Conservation (phyloP, 2,113 vertebrate species). For the Aptenodytes patagonicus region DNA sequence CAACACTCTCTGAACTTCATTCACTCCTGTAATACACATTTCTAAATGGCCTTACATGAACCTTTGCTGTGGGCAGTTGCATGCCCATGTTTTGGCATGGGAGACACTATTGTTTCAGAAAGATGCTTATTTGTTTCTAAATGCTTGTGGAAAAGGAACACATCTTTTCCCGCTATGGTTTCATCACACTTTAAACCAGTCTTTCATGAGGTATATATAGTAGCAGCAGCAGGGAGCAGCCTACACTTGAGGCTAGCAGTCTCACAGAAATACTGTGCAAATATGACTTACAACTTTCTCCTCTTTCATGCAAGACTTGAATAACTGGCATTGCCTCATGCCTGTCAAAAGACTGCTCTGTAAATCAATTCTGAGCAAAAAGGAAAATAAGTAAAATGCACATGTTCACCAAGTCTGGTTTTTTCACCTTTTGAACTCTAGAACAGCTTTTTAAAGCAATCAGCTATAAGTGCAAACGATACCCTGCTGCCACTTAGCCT, state of each 20-base stretch:
- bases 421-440: conserved; percentile 24
- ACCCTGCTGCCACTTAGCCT: neutral
- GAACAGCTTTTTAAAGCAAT: neutral
- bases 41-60: neutral
- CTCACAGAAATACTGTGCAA: conserved; percentile 22
- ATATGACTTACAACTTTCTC: neutral
- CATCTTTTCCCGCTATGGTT: neutral
- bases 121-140: neutral
- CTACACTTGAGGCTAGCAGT: conserved; percentile 38
- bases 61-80: neutral
- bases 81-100: neutral
- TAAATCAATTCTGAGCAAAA: conserved; percentile 10
- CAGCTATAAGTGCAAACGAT: neutral
- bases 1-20: neutral
- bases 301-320: neutral
- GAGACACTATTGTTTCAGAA: neutral
- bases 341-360: conserved; percentile 19
- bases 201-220: conserved; percentile 22
- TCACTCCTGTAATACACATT: neutral
- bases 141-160: neutral
- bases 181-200: neutral
- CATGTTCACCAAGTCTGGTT: neutral
- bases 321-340: neutral
- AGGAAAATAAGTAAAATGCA: conserved; percentile 6
- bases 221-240: conserved; percentile 34